Conservation (phyloP, 2,797 vertebrate genomes). For the Sciaenops ocellatus region DNA sequence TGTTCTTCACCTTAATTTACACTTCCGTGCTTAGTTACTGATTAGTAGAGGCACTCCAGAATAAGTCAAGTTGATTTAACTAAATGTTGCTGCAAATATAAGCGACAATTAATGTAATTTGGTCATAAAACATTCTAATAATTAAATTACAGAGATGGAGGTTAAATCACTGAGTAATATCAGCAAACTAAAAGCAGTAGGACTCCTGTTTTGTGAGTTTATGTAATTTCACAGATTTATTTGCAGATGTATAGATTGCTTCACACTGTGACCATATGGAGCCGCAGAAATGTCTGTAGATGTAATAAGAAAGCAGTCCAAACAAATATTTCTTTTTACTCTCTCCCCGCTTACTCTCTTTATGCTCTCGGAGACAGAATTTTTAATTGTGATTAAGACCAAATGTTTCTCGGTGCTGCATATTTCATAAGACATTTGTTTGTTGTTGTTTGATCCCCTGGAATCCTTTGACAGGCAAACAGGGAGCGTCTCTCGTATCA, state of each 20-base stretch:
- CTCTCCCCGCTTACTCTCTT: slow-evolving; percentile 3
- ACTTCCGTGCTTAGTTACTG: background rate
- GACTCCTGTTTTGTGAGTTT: background rate
- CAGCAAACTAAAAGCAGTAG: background rate
- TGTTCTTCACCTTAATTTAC: slow-evolving; percentile 9
- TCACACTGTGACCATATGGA: slow-evolving; percentile 13
- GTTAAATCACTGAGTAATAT: background rate
- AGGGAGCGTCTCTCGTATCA: slow-evolving; percentile 32
- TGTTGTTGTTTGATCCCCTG: slow-evolving; percentile 62
- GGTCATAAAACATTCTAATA: background rate
- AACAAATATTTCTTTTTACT: slow-evolving; percentile 6
- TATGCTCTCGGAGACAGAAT: slow-evolving; percentile 34
- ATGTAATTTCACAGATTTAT: background rate
- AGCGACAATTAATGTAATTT: background rate
- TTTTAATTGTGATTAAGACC: slow-evolving; percentile 51
- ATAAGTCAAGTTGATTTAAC: slow-evolving; percentile 1
- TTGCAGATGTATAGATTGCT: background rate
- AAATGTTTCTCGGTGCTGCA: slow-evolving; percentile 51
- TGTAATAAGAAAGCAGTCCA: slow-evolving; percentile 30
- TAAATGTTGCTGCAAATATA: background rate
- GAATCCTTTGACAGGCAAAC: slow-evolving; percentile 59
- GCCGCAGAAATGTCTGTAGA: slow-evolving; percentile 1
- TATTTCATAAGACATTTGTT: slow-evolving; percentile 67
- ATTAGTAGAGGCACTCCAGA: slow-evolving; percentile 13
- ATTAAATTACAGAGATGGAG: slow-evolving; percentile 3